These are phyloP conservation scores for Holothuria scabra DNA, from an alignment of 53 echinoderm and acorn worm genomes.

Conservation along the genomic window DNA sequence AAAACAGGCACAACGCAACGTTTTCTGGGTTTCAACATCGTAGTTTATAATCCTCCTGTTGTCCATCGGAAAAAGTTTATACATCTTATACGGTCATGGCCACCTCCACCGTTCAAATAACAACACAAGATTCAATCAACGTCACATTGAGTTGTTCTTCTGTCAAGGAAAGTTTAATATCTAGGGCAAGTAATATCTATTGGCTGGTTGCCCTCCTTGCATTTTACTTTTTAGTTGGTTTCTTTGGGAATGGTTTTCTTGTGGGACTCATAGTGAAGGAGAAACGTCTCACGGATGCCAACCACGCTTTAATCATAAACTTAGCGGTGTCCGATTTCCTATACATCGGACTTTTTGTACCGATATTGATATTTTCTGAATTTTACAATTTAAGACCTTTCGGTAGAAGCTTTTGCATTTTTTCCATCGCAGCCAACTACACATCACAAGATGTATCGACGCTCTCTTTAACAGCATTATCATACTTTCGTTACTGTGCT, in stretches of 20 bases:
- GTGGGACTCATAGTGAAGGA: not conserved
- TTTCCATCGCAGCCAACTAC: slow-evolving; percentile 16
- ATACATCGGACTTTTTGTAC: not conserved
- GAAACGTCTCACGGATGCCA: not conserved
- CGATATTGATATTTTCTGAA: not conserved
- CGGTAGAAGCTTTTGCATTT: not conserved
- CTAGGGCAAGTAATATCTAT: too few relatives aligned
- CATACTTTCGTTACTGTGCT: slow-evolving; percentile 19
- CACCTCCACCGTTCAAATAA: too few relatives aligned
- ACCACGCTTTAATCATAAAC: not conserved
- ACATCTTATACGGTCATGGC: too few relatives aligned
- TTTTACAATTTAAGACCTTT: not conserved
- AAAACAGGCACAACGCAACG: too few relatives aligned
- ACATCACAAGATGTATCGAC: slow-evolving; percentile 31
- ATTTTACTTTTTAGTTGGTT: not conserved
- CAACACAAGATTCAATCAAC: too few relatives aligned
- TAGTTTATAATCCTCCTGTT: too few relatives aligned
- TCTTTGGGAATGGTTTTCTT: slow-evolving; percentile 8
- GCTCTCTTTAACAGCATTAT: slow-evolving; percentile 1
- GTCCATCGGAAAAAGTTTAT: too few relatives aligned
- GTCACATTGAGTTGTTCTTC: too few relatives aligned
- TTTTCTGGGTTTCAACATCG: too few relatives aligned
- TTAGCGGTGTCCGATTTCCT: slow-evolving; percentile 10
- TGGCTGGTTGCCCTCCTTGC: not conserved
- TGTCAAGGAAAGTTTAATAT: too few relatives aligned